A percentile compares a stretch with the other conserved stretches of the same genome.
Evolutionary conservation across 2,113 vertebrate genomes (phyloP).

Genomic region (Gobio gobio): DNA sequence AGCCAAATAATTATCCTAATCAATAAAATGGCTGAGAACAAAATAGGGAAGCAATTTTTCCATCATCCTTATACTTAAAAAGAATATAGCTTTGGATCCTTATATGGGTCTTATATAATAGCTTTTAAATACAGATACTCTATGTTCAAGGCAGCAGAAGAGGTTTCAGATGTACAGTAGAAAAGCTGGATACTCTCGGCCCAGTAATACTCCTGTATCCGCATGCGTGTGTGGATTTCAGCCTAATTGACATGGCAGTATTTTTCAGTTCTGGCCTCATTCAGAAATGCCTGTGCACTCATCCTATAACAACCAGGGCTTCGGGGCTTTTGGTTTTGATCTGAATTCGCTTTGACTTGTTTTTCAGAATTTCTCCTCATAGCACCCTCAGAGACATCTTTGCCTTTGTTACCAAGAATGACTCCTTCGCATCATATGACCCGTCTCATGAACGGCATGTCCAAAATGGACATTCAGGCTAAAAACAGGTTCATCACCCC

Average conservation of each 20-base stretch:
- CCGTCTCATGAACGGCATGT: conserved; percentile 5
- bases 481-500: conserved; percentile 44
- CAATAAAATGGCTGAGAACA: not conserved
- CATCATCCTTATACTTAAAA: not conserved
- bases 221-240: not conserved
- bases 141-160: not conserved
- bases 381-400: conserved; percentile 41
- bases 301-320: conserved; percentile 25
- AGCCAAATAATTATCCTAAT: conserved; percentile 11
- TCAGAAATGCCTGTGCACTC: conserved; percentile 42
- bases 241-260: not conserved
- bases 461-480: conserved; percentile 47
- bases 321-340: conserved; percentile 36
- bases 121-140: not conserved
- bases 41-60: not conserved
- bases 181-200: not conserved
- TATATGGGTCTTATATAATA: not conserved
- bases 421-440: conserved; percentile 56
- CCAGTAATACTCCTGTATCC: not conserved
- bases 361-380: conserved; percentile 36
- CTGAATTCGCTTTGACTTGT: conserved; percentile 54
- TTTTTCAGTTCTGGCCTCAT: conserved; percentile 43
- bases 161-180: not conserved
- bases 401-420: conserved; percentile 49
- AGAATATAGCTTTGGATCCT: not conserved